These are phyloP conservation scores for Megamerina dolium DNA, from an alignment of 2,888 invertebrate genomes.

Conservation along the genomic window DNA sequence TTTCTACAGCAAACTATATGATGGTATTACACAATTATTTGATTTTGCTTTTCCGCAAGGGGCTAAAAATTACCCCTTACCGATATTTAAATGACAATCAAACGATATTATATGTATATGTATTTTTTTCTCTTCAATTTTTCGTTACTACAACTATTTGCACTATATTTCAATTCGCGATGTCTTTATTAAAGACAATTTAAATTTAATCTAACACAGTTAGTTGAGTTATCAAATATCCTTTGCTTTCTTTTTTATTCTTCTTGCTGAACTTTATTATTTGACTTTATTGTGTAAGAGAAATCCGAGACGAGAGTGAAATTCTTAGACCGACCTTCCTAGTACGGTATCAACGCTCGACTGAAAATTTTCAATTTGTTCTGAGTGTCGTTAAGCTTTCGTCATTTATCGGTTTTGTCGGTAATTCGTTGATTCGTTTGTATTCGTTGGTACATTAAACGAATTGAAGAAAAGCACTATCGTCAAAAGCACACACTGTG, in stretches of 20 bases:
- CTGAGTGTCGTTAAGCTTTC: conserved; percentile 46
- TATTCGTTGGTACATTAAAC: too few relatives aligned
- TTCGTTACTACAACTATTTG: conserved; percentile 15
- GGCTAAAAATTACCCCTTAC: conserved; percentile 22
- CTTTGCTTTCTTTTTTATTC: too few relatives aligned
- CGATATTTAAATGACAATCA: conserved; percentile 2
- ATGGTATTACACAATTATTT: conserved; percentile 27
- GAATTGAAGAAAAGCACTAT: too few relatives aligned
- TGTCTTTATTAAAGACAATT: too few relatives aligned
- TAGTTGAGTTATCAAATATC: too few relatives aligned
- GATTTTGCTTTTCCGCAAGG: conserved; percentile 20
- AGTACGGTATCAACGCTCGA: conserved; percentile 49
- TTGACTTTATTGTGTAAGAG: conserved; percentile 45
- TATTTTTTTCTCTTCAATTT: conserved; percentile 12
- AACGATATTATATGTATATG: conserved; percentile 8
- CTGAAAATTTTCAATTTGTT: conserved; percentile 44
- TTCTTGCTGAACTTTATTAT: too few relatives aligned
- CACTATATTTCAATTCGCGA: too few relatives aligned
- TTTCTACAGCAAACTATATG: conserved; percentile 23
- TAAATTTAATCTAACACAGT: too few relatives aligned
- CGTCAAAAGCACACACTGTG: too few relatives aligned
- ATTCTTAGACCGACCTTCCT: conserved; percentile 45
- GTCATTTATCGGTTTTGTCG: conserved; percentile 6
- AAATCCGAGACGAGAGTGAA: conserved; percentile 36
- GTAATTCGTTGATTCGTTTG: too few relatives aligned